Base-by-base conservation (phyloP, 2,797 vertebrate species). In the Monodelphis domestica region DNA sequence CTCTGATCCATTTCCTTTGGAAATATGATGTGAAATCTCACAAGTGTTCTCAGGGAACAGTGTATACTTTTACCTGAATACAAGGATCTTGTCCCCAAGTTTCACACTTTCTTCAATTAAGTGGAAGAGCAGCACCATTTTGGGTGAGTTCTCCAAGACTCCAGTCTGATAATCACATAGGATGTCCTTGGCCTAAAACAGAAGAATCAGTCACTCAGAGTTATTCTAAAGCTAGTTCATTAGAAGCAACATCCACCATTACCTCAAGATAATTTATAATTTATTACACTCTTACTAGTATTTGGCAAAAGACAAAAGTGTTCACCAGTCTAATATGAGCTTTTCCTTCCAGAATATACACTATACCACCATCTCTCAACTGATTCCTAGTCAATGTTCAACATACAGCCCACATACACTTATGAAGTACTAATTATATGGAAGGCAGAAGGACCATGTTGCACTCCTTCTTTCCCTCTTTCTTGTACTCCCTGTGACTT, bases 81-180 rank as follows among this genome's bases (percentile, higher is more conserved):
- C 99, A 92, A 99, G 98, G 93, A 99, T 99, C 98, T 99, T 99
- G 98, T 99, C 99, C 97, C 99, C 98, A 97, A 98, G 98, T 95
- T 98, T 99, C 91, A 99, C 99, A 45, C 99, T 99, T 97, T 99
- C 99, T 28, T 99, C 99, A 91, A 99, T 99, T 97, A 99, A 96
- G 97, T 99, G 98, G 97, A 99, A 99, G n/a, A 99, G 99, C 94
- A 99, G 98, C 92, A 99, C 98, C 99, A 99, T 99, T 98, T 99
- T 99, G 70, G 99, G 99, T 0, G 99, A 99, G 98, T 99, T 99
- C 94, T 99, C 99, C 97, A 99, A 98, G 96, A 99, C 98, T 63
- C 99, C 99, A 0, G 98, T 98, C 96, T 99, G 99, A 97, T 99
- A 99, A 98, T 99, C 98, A 92, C 98, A 98, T 98, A 99, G 98